Percentiles rank a stretch among this genome's conserved stretches.
Evolutionary conservation across 1,140 invertebrate genomes (phyloP).

Genomic region (Drosophila busckii): DNA sequence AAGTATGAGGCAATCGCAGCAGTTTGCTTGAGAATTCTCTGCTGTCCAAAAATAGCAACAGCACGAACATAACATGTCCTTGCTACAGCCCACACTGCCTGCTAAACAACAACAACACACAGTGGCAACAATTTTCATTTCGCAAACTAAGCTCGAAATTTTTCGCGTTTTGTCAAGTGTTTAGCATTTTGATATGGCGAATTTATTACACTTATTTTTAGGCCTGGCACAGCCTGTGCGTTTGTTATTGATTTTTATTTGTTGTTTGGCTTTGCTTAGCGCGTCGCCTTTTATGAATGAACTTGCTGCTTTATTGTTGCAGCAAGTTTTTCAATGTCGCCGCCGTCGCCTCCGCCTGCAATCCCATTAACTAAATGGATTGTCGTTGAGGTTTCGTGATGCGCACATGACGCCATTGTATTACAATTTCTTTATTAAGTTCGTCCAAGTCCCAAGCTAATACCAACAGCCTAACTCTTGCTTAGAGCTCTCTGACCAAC

Average conservation of each 20-base stretch:
- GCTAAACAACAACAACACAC: neutral
- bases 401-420: conserved; percentile 66
- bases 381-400: conserved; percentile 53
- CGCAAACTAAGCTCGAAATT: no score
- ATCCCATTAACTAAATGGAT: conserved; percentile 73
- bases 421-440: no score
- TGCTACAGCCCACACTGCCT: conserved; percentile 9
- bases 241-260: conserved; percentile 7
- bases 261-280: conserved; percentile 42
- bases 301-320: conserved; percentile 56
- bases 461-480: no score
- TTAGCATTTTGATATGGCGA: conserved; percentile 14
- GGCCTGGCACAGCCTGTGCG: conserved; percentile 20
- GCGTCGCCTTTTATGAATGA: conserved; percentile 67
- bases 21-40: no score
- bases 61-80: conserved; percentile 44
- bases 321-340: conserved; percentile 7
- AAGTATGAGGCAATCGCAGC: conserved; percentile 18
- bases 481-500: conserved; percentile 31
- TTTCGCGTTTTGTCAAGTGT: conserved; percentile 8
- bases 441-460: no score
- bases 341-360: conserved; percentile 7
- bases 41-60: conserved; percentile 66
- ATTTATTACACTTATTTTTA: conserved; percentile 26
- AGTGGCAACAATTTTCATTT: conserved; percentile 5